Base-by-base conservation (phyloP, 1,140 invertebrate species). In the Eulimnadia texana region DNA sequence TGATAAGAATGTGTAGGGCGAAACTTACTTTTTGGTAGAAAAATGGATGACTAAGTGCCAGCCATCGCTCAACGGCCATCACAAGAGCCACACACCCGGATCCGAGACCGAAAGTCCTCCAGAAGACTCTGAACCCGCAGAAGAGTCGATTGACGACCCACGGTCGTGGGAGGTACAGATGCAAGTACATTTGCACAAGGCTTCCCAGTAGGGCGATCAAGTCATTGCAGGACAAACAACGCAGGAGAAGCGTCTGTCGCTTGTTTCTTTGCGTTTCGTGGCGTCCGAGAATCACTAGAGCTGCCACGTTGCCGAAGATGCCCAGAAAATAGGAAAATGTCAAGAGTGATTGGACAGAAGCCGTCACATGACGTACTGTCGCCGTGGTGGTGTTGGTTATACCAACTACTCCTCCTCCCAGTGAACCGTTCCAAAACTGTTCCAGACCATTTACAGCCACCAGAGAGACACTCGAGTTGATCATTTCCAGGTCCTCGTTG, bases 61-160 rank as follows among this genome's bases (percentile, higher is more conserved):
- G 76, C 80, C 86, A 92, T 61, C 88, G 76, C 72, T 92, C 88
- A 19, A 83, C 79, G 1, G 88, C 88, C 88, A 92, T 91, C 3
- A 90, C 84, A 66, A 86, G 80, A 16, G 88, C 86, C 50, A 92
- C 87, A 72, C 85, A 88, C 3, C 88, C 88, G 22, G 87, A 90
- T 59, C 87, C 86, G 1, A 92, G 76, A 6, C 88, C 88, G 72
- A 92, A 90, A 50, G 84, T 80, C 19, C 88, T 76, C 73, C 86
- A 82, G 6, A 88, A 72, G 1, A 90, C 84, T 50, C 85, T 77
- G 23, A 81, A 71, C 20, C 79, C 79, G 69, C 88, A 92, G 68
- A 71, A 69, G 62, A 63, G 64, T 22, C 63, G 54, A 49, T 58
- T 62, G 25, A 62, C 53, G 22, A 64, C 57, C 19, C 62, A 57